These are phyloP conservation scores for Ifrita kowaldi DNA, from an alignment of 2,113 vertebrate species.

Conservation along the genomic window DNA sequence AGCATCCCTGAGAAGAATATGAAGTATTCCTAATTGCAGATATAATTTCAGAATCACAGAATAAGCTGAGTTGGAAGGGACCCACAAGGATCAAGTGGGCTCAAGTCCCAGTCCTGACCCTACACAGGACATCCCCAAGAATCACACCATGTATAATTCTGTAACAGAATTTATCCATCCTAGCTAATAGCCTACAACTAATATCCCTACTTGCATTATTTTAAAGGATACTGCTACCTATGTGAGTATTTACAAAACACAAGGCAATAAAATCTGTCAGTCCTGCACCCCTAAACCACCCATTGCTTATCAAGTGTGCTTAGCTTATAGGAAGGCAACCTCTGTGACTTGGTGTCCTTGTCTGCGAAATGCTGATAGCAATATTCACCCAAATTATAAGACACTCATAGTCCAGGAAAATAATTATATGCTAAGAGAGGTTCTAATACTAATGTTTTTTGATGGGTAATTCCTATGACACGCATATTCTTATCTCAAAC, in stretches of 20 bases:
- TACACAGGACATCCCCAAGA: neutral
- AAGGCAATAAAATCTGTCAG: neutral
- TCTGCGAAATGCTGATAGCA: conserved; percentile 22
- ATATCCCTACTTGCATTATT: neutral
- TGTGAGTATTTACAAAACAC: neutral
- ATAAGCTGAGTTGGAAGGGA: neutral
- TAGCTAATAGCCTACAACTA: neutral
- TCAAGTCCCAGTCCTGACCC: neutral
- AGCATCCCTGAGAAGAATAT: neutral
- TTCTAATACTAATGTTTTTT: neutral
- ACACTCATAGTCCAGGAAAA: neutral
- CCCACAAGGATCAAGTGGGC: neutral
- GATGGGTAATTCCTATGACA: neutral
- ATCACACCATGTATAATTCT: neutral
- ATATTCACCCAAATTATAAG: neutral
- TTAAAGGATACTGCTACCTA: neutral
- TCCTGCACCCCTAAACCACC: neutral
- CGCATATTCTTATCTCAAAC: neutral
- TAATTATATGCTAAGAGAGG: neutral
- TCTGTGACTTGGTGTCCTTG: neutral
- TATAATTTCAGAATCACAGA: neutral
- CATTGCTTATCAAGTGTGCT: neutral
- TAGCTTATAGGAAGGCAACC: neutral
- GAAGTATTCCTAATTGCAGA: neutral
- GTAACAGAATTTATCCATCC: neutral